phyloP scores from a whole-genome alignment of 2,888 invertebrate genomes.

The Lithophane leautieri region DNA sequence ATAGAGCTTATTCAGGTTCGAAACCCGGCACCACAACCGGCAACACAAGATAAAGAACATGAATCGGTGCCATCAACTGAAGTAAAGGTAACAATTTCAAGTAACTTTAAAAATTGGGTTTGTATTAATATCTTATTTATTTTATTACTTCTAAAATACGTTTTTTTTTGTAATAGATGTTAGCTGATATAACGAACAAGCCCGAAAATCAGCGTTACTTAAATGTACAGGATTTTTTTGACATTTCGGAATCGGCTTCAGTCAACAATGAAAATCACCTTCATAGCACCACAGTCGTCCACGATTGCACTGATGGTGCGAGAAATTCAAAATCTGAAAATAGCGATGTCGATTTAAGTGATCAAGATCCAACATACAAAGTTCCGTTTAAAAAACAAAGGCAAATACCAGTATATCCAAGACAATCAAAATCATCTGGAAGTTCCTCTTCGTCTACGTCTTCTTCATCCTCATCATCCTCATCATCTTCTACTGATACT shows the following conservation, averaged over 20 bases:
- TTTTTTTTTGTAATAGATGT: not conserved
- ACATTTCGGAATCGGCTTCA: not conserved
- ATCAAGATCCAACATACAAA: slow-evolving; percentile 33
- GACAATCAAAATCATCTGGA: slow-evolving; percentile 33
- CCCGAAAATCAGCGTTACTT: not conserved
- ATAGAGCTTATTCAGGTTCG: not conserved
- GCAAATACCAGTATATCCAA: not conserved
- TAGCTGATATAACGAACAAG: not conserved
- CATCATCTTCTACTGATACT: slow-evolving; percentile 7
- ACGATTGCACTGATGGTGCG: slow-evolving; percentile 36
- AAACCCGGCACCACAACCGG: not conserved
- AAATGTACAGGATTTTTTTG: not conserved
- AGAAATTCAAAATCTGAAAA: slow-evolving; percentile 33
- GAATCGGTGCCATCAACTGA: not conserved
- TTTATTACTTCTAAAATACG: not conserved
- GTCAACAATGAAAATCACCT: slow-evolving; percentile 21
- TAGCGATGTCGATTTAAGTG: slow-evolving; percentile 50
- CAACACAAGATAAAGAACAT: not conserved
- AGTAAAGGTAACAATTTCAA: not conserved
- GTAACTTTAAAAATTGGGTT: not conserved
- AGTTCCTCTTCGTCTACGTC: slow-evolving; percentile 38
- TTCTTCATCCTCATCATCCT: slow-evolving; percentile 44
- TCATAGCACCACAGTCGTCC: slow-evolving; percentile 28
- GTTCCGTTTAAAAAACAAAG: not conserved
- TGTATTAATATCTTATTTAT: not conserved